These are phyloP conservation scores for Branchinecta sandiegonensis DNA, from an alignment of 2,888 invertebrate species.

Conservation along the genomic window DNA sequence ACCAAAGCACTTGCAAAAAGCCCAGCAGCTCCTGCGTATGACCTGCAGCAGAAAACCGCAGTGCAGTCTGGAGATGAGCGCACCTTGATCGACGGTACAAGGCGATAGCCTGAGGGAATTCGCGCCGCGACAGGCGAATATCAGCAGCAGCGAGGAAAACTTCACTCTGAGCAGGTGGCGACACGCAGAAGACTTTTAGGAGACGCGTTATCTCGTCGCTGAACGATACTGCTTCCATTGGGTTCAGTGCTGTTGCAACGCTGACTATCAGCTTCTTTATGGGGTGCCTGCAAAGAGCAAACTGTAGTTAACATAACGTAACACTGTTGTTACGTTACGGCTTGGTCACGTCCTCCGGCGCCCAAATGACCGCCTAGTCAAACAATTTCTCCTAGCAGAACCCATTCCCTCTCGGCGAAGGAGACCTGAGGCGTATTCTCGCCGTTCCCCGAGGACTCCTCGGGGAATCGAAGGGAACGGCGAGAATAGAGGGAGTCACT, in stretches of 20 bases:
- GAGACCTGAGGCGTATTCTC: no score
- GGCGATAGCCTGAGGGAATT: conserved; percentile 58
- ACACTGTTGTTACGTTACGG: no score
- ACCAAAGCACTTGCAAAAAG: conserved; percentile 43
- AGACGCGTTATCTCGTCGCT: background rate
- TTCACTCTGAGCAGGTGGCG: background rate
- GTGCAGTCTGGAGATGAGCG: conserved; percentile 44
- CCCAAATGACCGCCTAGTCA: no score
- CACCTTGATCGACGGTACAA: conserved; percentile 64
- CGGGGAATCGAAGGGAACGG: no score
- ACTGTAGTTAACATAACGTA: no score
- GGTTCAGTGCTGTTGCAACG: background rate
- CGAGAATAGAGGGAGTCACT: no score
- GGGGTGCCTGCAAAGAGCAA: background rate
- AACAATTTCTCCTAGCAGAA: no score
- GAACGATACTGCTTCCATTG: background rate
- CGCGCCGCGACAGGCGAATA: conserved; percentile 54
- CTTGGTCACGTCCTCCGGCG: no score
- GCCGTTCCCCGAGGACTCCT: no score
- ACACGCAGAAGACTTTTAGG: background rate
- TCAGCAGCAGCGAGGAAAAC: conserved; percentile 53
- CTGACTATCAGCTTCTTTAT: background rate
- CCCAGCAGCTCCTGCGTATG: conserved; percentile 46
- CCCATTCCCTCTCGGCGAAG: no score
- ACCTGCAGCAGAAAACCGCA: conserved; percentile 47